A percentile compares a stretch with the other conserved stretches of the same genome.
Conservation (phyloP, 2,888 invertebrate genomes). For the Phasia obesa region DNA sequence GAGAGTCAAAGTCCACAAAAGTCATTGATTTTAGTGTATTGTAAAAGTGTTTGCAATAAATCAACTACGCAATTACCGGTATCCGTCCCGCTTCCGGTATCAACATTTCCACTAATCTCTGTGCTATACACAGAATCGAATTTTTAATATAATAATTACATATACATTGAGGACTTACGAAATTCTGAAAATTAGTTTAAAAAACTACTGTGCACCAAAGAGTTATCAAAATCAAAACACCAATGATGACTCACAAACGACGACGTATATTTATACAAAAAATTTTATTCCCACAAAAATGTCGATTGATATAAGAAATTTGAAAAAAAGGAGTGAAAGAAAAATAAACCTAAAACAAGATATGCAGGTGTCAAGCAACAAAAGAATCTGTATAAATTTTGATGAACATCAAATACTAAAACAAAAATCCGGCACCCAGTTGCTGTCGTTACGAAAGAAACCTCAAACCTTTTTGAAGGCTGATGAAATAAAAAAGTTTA, state of each 20-base stretch:
- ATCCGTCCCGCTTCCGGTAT: too few relatives aligned
- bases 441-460: background rate
- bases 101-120: too few relatives aligned
- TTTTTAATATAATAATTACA: too few relatives aligned
- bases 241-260: constrained; percentile 4
- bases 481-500: background rate
- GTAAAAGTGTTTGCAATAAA: too few relatives aligned
- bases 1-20: too few relatives aligned
- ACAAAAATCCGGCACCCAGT: background rate
- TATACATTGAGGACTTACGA: too few relatives aligned
- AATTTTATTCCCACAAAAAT: constrained; percentile 53
- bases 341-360: constrained; percentile 39
- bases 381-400: constrained; percentile 55
- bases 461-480: background rate
- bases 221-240: background rate
- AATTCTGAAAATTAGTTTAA: background rate
- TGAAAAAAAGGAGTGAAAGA: constrained; percentile 26
- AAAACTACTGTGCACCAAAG: background rate
- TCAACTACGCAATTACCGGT: too few relatives aligned
- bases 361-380: constrained; percentile 59
- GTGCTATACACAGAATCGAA: too few relatives aligned
- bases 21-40: too few relatives aligned
- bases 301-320: constrained; percentile 32
- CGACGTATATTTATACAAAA: background rate
- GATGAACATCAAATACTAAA: too few relatives aligned